Evolutionary conservation across 2,113 vertebrate species (phyloP).

Genomic region (Oryzias woworae): DNA sequence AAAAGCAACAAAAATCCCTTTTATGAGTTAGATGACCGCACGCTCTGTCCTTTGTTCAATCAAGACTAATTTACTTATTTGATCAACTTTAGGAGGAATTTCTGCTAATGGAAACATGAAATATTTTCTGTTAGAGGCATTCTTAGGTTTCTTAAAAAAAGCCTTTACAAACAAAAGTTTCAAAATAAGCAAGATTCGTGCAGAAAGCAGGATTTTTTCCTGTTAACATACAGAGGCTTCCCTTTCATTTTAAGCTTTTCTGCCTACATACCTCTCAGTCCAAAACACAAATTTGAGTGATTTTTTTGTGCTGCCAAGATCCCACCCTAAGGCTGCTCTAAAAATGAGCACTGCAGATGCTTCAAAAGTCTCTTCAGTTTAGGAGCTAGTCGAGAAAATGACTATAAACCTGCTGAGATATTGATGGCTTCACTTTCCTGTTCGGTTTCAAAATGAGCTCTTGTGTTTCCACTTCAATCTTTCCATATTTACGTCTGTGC

Average conservation of each 20-base stretch:
- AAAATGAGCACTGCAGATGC: constrained; percentile 41
- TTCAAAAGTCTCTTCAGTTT: constrained; percentile 39
- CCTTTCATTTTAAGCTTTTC: constrained; percentile 53
- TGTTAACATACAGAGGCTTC: constrained; percentile 67
- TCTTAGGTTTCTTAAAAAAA: background rate
- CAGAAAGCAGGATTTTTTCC: constrained; percentile 68
- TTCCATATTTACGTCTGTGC: constrained; percentile 62
- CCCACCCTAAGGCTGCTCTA: constrained; percentile 37
- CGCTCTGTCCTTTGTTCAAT: background rate
- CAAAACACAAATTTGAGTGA: constrained; percentile 28
- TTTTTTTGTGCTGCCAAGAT: constrained; percentile 55
- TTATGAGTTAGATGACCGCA: background rate
- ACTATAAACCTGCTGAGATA: constrained; percentile 41
- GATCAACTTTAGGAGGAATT: no score
- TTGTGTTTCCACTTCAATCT: constrained; percentile 59
- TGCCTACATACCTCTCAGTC: constrained; percentile 20
- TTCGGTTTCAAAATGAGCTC: constrained; percentile 36
- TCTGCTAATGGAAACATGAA: no score
- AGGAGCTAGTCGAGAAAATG: constrained; percentile 10
- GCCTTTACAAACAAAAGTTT: constrained; percentile 30
- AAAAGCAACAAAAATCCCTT: no score
- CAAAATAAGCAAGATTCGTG: constrained; percentile 67
- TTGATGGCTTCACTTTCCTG: constrained; percentile 42
- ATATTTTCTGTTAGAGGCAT: no score
- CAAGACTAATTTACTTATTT: no score